A percentile compares a stretch with the other conserved stretches of the same genome.
phyloP scores from a whole-genome alignment of 92 coral and sea anemone species.

The Epizoanthus illoricatus region DNA sequence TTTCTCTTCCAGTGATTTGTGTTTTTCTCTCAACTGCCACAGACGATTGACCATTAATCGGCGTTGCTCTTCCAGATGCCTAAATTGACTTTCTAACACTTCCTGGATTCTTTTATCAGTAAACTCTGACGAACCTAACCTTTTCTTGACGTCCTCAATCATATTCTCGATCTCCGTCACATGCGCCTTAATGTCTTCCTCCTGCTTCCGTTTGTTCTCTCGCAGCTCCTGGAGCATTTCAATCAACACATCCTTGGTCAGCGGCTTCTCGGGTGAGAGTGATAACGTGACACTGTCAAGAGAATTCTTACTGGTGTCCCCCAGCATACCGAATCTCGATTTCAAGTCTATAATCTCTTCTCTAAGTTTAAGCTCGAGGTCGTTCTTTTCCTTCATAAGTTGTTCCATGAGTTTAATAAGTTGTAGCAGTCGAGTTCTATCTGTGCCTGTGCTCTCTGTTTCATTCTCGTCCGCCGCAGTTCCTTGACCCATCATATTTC shows the following conservation, averaged over 20 bases:
- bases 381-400: conserved; percentile 77
- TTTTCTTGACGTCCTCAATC: conserved; percentile 75
- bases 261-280: conserved; percentile 56
- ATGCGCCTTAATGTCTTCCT: conserved; percentile 76
- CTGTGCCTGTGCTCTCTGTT: conserved; percentile 48
- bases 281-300: conserved; percentile 48
- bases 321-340: conserved; percentile 63
- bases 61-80: conserved; percentile 76
- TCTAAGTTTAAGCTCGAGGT: conserved; percentile 72
- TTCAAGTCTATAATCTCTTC: conserved; percentile 80
- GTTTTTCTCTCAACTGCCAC: conserved; percentile 81
- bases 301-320: conserved; percentile 55
- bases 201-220: conserved; percentile 69
- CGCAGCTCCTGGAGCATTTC: conserved; percentile 73
- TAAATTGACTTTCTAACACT: conserved; percentile 66
- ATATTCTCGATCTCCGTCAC: conserved; percentile 76
- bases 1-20: conserved; percentile 67
- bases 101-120: conserved; percentile 71
- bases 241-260: conserved; percentile 58
- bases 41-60: conserved; percentile 69
- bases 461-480: conserved; percentile 41
- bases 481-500: conserved; percentile 40
- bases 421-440: conserved; percentile 56
- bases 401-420: conserved; percentile 85
- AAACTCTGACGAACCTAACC: conserved; percentile 75